Evolutionary conservation across 37 sponge, comb jelly and placozoan genomes (phyloP).

Genomic region (Aphrocallistes beatrix): DNA sequence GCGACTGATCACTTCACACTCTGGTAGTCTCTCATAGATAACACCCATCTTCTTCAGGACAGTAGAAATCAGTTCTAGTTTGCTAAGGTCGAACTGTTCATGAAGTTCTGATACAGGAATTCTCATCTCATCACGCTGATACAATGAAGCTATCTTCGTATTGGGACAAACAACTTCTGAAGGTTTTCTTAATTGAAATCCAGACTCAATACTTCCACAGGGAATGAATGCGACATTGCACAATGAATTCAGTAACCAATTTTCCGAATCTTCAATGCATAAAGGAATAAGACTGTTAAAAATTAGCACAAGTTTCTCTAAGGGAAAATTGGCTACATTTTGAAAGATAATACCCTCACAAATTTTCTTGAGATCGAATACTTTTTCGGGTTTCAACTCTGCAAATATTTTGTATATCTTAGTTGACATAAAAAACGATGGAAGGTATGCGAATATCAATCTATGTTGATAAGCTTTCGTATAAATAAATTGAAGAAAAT

Average conservation of each 20-base stretch:
- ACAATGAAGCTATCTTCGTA: background rate
- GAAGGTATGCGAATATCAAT: background rate
- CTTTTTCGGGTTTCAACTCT: background rate
- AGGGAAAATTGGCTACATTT: background rate
- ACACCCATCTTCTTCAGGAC: background rate
- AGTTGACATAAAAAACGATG: background rate
- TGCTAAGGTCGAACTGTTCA: background rate
- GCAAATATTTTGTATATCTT: background rate
- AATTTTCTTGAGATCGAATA: background rate
- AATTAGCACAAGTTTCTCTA: background rate
- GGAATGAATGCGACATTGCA: background rate
- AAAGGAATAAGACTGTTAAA: background rate
- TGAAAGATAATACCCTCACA: background rate
- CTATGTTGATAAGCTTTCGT: background rate
- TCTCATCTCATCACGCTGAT: background rate
- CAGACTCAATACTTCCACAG: background rate
- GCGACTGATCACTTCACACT: background rate
- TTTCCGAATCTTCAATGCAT: background rate
- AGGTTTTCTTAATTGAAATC: background rate
- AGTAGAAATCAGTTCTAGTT: background rate
- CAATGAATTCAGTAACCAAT: background rate
- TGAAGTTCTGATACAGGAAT: background rate
- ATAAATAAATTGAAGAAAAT: background rate
- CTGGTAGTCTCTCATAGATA: background rate
- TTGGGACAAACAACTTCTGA: background rate